A percentile compares a stretch with the other conserved stretches of the same genome.
Conservation (phyloP, 1,140 invertebrate species). For the Lanistes nyassanus region DNA sequence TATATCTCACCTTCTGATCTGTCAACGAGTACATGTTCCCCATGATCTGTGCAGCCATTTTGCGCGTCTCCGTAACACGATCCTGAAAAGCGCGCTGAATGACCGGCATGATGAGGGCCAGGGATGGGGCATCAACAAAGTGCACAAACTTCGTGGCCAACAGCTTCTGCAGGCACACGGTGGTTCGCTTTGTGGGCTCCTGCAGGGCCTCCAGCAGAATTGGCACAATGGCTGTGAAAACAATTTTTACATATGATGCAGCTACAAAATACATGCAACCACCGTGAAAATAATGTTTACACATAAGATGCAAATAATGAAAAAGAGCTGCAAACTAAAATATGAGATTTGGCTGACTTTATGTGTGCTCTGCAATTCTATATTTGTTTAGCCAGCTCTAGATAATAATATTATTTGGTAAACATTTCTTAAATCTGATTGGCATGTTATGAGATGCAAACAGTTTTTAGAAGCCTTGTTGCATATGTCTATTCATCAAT, state of each 20-base stretch:
- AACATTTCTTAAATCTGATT: too few relatives aligned
- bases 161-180: constrained; percentile 88
- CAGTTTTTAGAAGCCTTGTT: too few relatives aligned
- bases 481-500: too few relatives aligned
- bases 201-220: constrained; percentile 91
- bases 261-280: too few relatives aligned
- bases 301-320: neutral
- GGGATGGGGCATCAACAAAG: constrained; percentile 98
- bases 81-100: constrained; percentile 97
- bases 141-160: constrained; percentile 99
- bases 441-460: too few relatives aligned
- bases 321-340: too few relatives aligned
- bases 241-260: neutral
- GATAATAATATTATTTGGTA: too few relatives aligned
- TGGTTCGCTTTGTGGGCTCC: constrained; percentile 96
- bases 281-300: constrained; percentile 37
- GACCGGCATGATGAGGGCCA: constrained; percentile 99
- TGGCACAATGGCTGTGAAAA: constrained; percentile 67
- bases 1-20: constrained; percentile 82
- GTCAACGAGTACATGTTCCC: constrained; percentile 99
- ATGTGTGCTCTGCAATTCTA: too few relatives aligned
- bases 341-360: too few relatives aligned
- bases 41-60: constrained; percentile 98
- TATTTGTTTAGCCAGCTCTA: too few relatives aligned
- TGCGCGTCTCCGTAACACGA: constrained; percentile 94